Evolutionary conservation across 2,113 vertebrate species (phyloP).

Genomic region (Prinia subflava): DNA sequence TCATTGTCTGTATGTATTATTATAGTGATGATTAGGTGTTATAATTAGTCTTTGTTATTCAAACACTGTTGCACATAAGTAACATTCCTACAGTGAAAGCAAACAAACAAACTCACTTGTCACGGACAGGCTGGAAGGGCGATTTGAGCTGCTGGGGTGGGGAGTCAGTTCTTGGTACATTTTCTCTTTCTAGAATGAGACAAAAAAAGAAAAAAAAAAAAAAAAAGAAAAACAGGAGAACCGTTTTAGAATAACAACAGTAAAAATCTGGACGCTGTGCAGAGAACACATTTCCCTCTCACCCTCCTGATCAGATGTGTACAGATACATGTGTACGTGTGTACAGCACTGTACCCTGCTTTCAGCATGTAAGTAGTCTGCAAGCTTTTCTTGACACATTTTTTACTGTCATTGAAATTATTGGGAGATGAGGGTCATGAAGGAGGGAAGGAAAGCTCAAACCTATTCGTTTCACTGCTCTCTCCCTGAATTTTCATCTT

Average conservation of each 20-base stretch:
- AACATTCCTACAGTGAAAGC: slow-evolving; percentile 47
- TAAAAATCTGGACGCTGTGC: not conserved
- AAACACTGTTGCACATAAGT: slow-evolving; percentile 52
- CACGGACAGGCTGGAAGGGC: slow-evolving; percentile 91
- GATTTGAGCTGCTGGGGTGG: slow-evolving; percentile 89
- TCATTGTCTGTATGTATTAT: slow-evolving; percentile 17
- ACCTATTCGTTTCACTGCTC: rapidly evolving
- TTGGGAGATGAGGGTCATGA: not conserved
- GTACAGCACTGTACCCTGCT: not conserved
- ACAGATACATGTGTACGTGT: not conserved
- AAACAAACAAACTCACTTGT: slow-evolving; percentile 86
- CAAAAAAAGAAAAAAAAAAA: not conserved
- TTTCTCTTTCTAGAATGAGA: slow-evolving; percentile 84
- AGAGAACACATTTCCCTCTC: not conserved
- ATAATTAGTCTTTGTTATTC: slow-evolving; percentile 59
- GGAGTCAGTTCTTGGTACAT: slow-evolving; percentile 84
- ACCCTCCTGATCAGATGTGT: not conserved
- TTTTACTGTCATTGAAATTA: not conserved
- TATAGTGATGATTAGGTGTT: slow-evolving; percentile 50
- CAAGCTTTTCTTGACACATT: not conserved
- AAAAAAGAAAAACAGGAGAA: not conserved
- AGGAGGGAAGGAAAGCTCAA: not conserved
- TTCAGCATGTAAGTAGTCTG: not conserved
- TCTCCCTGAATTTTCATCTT: not conserved
- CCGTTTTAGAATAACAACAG: not conserved